Evolutionary conservation across 2,113 vertebrate genomes (phyloP).

Genomic region (Hydropotes inermis): DNA sequence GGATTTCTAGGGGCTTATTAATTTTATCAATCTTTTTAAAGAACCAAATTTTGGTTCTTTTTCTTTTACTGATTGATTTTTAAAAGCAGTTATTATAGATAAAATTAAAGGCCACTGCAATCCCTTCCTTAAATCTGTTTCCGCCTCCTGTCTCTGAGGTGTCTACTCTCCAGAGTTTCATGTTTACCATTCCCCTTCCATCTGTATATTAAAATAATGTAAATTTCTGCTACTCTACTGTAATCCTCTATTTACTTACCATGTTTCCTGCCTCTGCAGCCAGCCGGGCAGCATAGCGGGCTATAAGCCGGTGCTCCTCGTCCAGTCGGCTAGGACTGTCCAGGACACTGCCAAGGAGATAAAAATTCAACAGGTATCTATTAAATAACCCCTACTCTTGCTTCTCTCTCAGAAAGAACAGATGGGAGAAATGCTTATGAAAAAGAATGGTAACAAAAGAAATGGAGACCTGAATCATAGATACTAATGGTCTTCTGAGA

Average conservation of each 20-base stretch:
- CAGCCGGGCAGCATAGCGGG: conserved; percentile 93
- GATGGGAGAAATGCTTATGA: not conserved
- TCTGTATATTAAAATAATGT: not conserved
- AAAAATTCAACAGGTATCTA: conserved; percentile 40
- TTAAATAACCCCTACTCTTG: not conserved
- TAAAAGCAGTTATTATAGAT: not conserved
- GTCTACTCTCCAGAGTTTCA: not conserved
- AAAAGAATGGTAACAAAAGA: not conserved
- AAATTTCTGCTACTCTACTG: not conserved
- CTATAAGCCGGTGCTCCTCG: conserved; percentile 95
- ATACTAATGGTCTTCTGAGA: not conserved
- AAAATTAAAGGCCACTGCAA: not conserved
- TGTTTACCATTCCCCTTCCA: not conserved
- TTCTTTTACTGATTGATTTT: not conserved
- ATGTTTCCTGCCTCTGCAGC: conserved; percentile 92
- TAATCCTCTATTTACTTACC: conserved; percentile 80
- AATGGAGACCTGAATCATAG: not conserved
- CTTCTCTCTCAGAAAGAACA: not conserved
- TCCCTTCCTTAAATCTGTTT: not conserved
- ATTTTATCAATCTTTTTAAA: not conserved
- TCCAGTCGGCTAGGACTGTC: conserved; percentile 94
- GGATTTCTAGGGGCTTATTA: not conserved
- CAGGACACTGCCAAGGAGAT: conserved; percentile 84
- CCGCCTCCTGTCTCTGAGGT: not conserved
- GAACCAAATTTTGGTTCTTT: not conserved